Percentiles rank a stretch among this genome's conserved stretches.
phyloP scores from a whole-genome alignment of 1,140 invertebrate species.

The Ylistrum balloti region DNA sequence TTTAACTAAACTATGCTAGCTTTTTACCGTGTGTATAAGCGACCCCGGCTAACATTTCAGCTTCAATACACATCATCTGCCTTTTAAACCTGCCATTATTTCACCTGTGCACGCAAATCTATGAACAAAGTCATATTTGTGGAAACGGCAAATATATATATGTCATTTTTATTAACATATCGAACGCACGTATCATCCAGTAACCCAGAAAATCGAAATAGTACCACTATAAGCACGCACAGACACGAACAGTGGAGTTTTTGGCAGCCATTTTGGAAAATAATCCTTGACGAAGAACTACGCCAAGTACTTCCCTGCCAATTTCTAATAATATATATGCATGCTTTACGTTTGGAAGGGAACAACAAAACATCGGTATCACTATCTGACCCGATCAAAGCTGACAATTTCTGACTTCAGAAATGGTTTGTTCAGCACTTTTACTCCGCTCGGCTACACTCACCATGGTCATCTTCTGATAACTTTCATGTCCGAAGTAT shows the following conservation, averaged over 20 bases:
- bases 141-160: background rate
- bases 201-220: conserved; percentile 26
- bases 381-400: conserved; percentile 58
- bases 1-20: background rate
- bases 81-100: conserved; percentile 26
- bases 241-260: conserved; percentile 66
- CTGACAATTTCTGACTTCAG: conserved; percentile 51
- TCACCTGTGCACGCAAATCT: background rate
- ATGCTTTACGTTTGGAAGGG: conserved; percentile 58
- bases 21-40: conserved; percentile 3
- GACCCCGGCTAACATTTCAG: conserved; percentile 31
- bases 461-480: conserved; percentile 77
- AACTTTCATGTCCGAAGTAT: conserved; percentile 64
- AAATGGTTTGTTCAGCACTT: conserved; percentile 46
- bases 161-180: conserved; percentile 40
- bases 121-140: background rate
- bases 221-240: conserved; percentile 69
- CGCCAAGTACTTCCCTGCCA: conserved; percentile 30
- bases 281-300: conserved; percentile 62
- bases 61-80: conserved; percentile 28
- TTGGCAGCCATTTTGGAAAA: conserved; percentile 76
- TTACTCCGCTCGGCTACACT: conserved; percentile 58
- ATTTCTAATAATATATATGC: conserved; percentile 61
- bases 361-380: conserved; percentile 57
- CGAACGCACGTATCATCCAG: background rate